Evolutionary conservation across 1,140 invertebrate species (phyloP).

Genomic region (Atopsyche davidsoni): DNA sequence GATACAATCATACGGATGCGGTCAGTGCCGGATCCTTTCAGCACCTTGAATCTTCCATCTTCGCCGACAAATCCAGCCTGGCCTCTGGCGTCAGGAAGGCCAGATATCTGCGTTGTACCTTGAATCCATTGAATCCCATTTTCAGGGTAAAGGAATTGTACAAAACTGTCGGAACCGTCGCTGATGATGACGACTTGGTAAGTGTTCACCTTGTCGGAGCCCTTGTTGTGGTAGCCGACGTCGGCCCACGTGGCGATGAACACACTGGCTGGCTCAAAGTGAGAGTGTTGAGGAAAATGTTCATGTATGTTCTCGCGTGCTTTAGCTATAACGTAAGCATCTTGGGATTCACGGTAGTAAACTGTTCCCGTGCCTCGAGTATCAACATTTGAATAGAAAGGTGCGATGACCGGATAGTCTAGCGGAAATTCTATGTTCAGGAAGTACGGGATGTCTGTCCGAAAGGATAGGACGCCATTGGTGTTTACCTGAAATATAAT

Average conservation of each 20-base stretch:
- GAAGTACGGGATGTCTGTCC: constrained; percentile 76
- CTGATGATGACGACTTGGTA: constrained; percentile 80
- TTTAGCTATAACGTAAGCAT: constrained; percentile 55
- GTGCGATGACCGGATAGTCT: constrained; percentile 83
- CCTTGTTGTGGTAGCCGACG: constrained; percentile 52
- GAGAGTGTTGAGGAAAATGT: constrained; percentile 60
- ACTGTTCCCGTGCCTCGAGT: constrained; percentile 67
- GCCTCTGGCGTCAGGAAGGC: constrained; percentile 77
- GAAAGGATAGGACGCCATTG: constrained; percentile 87
- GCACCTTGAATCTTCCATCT: constrained; percentile 62
- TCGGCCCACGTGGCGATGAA: constrained; percentile 72
- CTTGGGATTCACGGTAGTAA: constrained; percentile 71
- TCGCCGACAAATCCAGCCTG: constrained; percentile 86
- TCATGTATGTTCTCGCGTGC: constrained; percentile 61
- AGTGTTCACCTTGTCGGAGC: constrained; percentile 52
- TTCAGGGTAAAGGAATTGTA: constrained; percentile 79
- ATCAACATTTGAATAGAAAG: constrained; percentile 88
- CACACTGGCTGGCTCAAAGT: constrained; percentile 58
- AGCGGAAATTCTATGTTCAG: constrained; percentile 85
- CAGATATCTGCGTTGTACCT: constrained; percentile 57
- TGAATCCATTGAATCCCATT: constrained; percentile 88
- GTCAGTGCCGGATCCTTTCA: constrained; percentile 83
- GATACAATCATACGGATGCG: constrained; percentile 56
- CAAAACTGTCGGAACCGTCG: constrained; percentile 76
- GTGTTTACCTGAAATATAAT: constrained; percentile 72